phyloP scores from a whole-genome alignment of 2,113 vertebrate species.

The Rhynchopsitta pachyrhyncha region DNA sequence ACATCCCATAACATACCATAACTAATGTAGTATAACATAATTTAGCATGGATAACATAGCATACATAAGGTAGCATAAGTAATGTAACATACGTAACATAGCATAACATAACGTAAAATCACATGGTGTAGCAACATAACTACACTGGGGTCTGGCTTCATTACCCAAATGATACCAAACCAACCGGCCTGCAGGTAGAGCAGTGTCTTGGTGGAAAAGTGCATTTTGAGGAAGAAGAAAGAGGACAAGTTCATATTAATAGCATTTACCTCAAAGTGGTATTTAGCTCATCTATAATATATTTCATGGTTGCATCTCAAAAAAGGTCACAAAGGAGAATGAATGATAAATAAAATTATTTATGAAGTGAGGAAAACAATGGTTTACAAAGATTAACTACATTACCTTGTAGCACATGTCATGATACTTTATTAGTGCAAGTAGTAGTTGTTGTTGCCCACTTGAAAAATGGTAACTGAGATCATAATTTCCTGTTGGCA shows the following conservation, averaged over 20 bases:
- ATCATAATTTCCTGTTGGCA: neutral
- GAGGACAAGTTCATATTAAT: neutral
- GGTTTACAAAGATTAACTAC: neutral
- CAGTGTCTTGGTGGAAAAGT: neutral
- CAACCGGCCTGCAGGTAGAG: neutral
- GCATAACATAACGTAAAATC: neutral
- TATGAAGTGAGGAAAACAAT: neutral
- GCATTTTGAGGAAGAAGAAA: neutral
- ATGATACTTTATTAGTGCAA: neutral
- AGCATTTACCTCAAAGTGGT: neutral
- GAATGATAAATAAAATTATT: neutral
- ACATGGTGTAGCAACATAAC: neutral
- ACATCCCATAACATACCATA: neutral
- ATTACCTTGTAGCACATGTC: neutral
- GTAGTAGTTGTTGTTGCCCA: neutral
- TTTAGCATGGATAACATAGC: neutral
- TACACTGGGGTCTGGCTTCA: neutral
- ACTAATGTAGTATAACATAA: neutral
- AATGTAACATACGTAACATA: neutral
- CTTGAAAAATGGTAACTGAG: neutral
- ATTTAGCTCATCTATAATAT: neutral
- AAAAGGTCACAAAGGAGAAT: neutral
- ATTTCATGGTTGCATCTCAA: neutral
- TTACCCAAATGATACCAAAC: neutral
- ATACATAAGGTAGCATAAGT: no score